phyloP scores from a whole-genome alignment of 2,888 invertebrate genomes.

The Vannuccia rotundouncinata region DNA sequence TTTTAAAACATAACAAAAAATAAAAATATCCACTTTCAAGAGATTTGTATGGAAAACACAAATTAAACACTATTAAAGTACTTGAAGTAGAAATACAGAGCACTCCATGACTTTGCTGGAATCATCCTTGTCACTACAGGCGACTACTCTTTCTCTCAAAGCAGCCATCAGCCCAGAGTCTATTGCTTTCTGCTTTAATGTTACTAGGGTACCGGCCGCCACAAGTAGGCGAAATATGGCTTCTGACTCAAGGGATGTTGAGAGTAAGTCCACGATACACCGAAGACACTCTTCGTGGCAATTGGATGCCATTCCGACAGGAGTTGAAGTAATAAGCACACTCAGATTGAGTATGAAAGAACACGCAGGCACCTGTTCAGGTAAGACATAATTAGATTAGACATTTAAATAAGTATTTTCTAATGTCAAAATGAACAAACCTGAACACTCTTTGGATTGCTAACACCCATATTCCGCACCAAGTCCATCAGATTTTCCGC shows the following conservation, averaged over 20 bases:
- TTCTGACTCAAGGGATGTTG: neutral
- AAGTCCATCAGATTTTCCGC: neutral
- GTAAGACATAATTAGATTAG: neutral
- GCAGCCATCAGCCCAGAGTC: neutral
- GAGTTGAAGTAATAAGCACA: neutral
- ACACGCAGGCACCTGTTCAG: neutral
- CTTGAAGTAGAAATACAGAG: neutral
- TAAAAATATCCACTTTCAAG: no score
- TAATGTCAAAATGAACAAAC: neutral
- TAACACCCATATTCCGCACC: neutral
- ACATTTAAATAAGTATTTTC: neutral
- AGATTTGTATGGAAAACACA: no score
- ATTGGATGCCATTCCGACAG: neutral
- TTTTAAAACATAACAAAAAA: no score
- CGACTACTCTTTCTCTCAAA: neutral
- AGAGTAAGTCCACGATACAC: neutral
- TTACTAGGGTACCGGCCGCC: neutral
- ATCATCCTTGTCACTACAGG: neutral
- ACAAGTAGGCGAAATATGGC: neutral
- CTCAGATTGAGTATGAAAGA: neutral
- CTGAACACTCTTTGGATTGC: neutral
- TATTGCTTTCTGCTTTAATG: neutral
- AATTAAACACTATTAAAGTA: neutral
- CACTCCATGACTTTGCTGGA: neutral
- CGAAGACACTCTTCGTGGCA: neutral